Evolutionary conservation across 2,113 vertebrate species (phyloP), one percentile per base, ranked within the genome.

Genomic region (Chlorodrepanis virens): DNA sequence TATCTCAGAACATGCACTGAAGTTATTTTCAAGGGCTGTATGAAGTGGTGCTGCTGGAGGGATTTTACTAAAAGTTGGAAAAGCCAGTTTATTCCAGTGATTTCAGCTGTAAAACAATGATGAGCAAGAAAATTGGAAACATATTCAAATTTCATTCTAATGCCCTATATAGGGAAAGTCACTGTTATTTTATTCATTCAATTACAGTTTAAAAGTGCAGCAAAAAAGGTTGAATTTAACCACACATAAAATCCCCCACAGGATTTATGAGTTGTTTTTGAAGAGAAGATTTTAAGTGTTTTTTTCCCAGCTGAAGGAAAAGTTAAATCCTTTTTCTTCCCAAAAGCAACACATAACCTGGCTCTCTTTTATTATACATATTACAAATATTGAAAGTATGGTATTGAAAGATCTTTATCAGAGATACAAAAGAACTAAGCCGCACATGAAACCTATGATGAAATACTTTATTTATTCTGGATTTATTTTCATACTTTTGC

Each of bases 81-180:
- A 69, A 76, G 23, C 2, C 6, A 85, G 25, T 31, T 79, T 83
- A 79, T 94, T 86, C 87, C 29, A 45, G 31, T 83, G 69, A 94
- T 94, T 97, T 93, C 86, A 68, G 68, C 35, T 85, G 40, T 90
- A 96, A 97, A 96, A 83, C 39, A 83, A 5, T 59, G 49, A 94
- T 75, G 25, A 89, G 35, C 37, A 94, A 92, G 54, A 53, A 39
- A 96, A 97, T 54, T 78, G 13, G 31, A 96, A 97, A 79, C 28
- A 63, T 89, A 76, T 77, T 84, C 68, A 92, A 70, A 94, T 95
- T 91, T 67, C 54, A 64, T 89, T 92, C 63, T 71, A 79, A 67
- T 77, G 17, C 44, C 31, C 16, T 76, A 27, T 47, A 21, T 45
- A 52, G 56, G 57, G 35, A 37, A 3, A 79, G 33, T 71, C 68